phyloP scores from a whole-genome alignment of 2,113 vertebrate genomes.

The Macroglossus sobrinus region DNA sequence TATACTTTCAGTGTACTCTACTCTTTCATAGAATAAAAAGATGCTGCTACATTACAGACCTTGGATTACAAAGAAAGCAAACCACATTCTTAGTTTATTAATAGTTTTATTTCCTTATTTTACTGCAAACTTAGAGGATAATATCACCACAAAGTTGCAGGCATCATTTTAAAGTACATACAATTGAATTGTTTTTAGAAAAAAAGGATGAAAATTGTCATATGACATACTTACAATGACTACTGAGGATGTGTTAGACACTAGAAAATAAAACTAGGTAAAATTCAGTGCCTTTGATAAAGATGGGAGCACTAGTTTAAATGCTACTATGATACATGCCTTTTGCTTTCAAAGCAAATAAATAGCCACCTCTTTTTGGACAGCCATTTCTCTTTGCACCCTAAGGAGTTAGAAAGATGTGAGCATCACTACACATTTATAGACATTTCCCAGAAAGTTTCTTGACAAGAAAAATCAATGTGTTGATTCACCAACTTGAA shows the following conservation, averaged over 20 bases:
- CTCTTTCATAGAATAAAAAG: background rate
- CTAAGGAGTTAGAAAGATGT: background rate
- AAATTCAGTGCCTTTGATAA: slow-evolving; percentile 29
- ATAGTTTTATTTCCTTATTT: slow-evolving; percentile 48
- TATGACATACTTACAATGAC: slow-evolving; percentile 36
- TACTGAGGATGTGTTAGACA: background rate
- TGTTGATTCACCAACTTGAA: background rate
- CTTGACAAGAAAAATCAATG: slow-evolving; percentile 50
- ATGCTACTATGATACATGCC: background rate
- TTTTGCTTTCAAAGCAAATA: slow-evolving; percentile 66
- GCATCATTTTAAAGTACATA: slow-evolving; percentile 34
- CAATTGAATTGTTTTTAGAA: slow-evolving; percentile 25
- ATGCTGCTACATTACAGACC: background rate
- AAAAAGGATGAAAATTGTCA: background rate
- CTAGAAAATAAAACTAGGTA: background rate
- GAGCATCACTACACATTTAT: slow-evolving; percentile 34
- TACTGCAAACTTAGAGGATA: background rate
- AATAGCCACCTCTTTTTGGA: slow-evolving; percentile 16
- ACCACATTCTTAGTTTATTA: background rate
- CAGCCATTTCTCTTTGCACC: slow-evolving; percentile 55
- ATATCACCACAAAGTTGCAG: slow-evolving; percentile 50
- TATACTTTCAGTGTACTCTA: background rate
- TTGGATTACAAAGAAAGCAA: slow-evolving; percentile 20
- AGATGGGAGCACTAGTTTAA: background rate
- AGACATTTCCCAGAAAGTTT: slow-evolving; percentile 14